phyloP scores from a whole-genome alignment of 2,888 invertebrate species.

The Dromius quadrimaculatus region DNA sequence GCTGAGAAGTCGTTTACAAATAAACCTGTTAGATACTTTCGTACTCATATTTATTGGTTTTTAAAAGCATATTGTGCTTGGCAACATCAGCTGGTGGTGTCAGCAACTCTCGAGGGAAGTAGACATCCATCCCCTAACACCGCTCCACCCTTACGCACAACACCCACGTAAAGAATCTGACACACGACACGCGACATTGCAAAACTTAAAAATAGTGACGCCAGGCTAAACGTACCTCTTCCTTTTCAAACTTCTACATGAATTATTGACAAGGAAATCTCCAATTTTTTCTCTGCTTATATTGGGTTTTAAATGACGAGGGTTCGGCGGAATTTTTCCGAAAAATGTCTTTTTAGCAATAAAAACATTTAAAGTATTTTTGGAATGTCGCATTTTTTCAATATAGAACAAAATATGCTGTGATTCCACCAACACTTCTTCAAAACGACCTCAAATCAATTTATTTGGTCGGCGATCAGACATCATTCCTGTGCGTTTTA shows the following conservation, averaged over 20 bases:
- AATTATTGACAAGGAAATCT: constrained; percentile 42
- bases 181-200: constrained; percentile 39
- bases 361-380: too few species aligned
- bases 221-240: constrained; percentile 26
- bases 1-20: constrained; percentile 47
- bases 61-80: constrained; percentile 58
- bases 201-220: constrained; percentile 42
- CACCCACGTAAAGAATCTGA: constrained; percentile 17
- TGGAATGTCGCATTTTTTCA: too few species aligned
- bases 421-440: too few species aligned
- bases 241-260: constrained; percentile 35
- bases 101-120: constrained; percentile 25
- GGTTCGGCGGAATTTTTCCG: too few species aligned
- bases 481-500: too few species aligned
- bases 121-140: background rate
- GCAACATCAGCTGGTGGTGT: constrained; percentile 48
- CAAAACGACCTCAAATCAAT: too few species aligned
- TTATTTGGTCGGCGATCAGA: too few species aligned
- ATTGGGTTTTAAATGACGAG: constrained; percentile 22
- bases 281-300: constrained; percentile 1
- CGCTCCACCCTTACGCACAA: background rate
- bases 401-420: too few species aligned
- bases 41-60: constrained; percentile 59
- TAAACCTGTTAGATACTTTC: constrained; percentile 52
- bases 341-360: too few species aligned